A percentile compares a stretch with the other conserved stretches of the same genome.
Evolutionary conservation across 2,888 invertebrate genomes (phyloP).

Genomic region (Pseudolycoriella hygida): DNA sequence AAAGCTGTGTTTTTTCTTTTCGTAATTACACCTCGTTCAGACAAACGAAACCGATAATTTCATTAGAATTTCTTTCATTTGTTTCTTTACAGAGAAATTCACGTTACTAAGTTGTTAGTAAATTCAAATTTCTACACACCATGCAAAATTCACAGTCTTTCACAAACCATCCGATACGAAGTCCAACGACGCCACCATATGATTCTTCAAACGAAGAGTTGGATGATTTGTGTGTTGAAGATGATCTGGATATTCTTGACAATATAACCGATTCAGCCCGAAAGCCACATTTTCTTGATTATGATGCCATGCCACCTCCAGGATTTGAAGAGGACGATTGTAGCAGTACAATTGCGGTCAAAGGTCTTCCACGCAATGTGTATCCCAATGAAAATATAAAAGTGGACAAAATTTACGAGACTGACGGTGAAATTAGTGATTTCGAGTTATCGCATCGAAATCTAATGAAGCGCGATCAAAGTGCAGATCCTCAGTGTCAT

Average conservation of each 20-base stretch:
- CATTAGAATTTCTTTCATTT: not conserved
- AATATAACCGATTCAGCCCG: slow-evolving; percentile 23
- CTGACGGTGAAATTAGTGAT: slow-evolving; percentile 28
- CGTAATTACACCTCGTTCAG: too few species aligned
- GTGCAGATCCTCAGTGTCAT: slow-evolving; percentile 10
- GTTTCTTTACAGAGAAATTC: too few species aligned
- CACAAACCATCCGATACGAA: slow-evolving; percentile 5
- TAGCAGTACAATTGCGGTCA: slow-evolving; percentile 5
- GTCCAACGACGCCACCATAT: slow-evolving; percentile 9
- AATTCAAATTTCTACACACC: not conserved
- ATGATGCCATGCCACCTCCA: slow-evolving; percentile 39
- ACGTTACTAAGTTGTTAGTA: too few species aligned
- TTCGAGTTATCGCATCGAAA: slow-evolving; percentile 28
- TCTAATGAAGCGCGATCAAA: slow-evolving; percentile 17
- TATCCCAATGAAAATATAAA: slow-evolving; percentile 23
- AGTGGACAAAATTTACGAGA: slow-evolving; percentile 27
- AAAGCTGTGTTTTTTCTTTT: too few species aligned
- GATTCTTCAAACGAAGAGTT: slow-evolving; percentile 13
- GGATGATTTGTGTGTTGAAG: slow-evolving; percentile 12
- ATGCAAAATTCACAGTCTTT: slow-evolving; percentile 1
- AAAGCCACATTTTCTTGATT: slow-evolving; percentile 43
- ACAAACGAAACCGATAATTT: not conserved
- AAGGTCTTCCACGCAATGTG: slow-evolving; percentile 2
- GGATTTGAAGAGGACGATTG: slow-evolving; percentile 24
- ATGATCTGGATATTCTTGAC: slow-evolving; percentile 15